Percentiles rank a stretch among this genome's conserved stretches.
These are phyloP conservation scores for Bembecia ichneumoniformis DNA, from an alignment of 2,888 invertebrate genomes.

Conservation along the genomic window DNA sequence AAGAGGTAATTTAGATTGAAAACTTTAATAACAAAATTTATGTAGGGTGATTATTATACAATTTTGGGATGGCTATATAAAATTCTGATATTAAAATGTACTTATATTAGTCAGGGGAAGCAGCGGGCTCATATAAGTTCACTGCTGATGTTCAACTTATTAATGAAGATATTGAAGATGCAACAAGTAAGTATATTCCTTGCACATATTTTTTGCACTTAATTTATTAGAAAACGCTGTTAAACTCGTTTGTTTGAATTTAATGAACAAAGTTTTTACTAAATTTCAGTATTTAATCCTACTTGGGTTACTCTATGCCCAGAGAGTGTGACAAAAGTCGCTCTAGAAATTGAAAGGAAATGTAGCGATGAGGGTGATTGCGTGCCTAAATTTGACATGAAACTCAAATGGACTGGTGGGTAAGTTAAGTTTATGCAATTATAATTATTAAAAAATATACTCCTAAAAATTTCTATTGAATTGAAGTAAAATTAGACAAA, in stretches of 20 bases:
- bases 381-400: slow-evolving; percentile 22
- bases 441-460: too few species aligned
- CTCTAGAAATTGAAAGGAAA: slow-evolving; percentile 16
- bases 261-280: too few species aligned
- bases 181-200: too few species aligned
- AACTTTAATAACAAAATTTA: too few species aligned
- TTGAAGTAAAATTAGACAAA: too few species aligned
- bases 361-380: slow-evolving; percentile 27
- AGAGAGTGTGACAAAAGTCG: slow-evolving; percentile 14
- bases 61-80: neutral
- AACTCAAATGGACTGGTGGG: slow-evolving; percentile 24
- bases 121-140: neutral
- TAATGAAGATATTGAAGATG: neutral
- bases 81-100: neutral
- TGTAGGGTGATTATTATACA: too few species aligned
- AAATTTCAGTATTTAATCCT: slow-evolving; percentile 24
- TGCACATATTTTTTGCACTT: too few species aligned
- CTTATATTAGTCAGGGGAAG: neutral
- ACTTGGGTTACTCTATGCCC: slow-evolving; percentile 25
- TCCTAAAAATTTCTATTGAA: too few species aligned
- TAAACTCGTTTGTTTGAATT: too few species aligned
- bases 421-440: slow-evolving; percentile 4
- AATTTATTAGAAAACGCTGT: too few species aligned
- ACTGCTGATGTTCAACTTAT: neutral
- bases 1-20: too few species aligned